phyloP scores from a whole-genome alignment of 2,888 invertebrate genomes.

The Euplagia quadripunctaria region DNA sequence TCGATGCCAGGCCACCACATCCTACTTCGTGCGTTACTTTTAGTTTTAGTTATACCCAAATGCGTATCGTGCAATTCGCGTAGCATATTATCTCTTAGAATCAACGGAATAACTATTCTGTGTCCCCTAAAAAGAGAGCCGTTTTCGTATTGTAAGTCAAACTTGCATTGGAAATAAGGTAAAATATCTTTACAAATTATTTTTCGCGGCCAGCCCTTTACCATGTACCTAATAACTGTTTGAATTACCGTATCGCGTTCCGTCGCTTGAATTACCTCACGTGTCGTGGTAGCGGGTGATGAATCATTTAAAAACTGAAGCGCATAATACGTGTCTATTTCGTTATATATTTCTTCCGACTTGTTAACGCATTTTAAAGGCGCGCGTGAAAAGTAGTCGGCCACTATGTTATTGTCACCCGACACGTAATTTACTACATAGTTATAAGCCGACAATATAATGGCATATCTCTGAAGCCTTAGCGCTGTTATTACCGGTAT shows the following conservation, averaged over 20 bases:
- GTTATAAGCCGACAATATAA: conserved; percentile 2
- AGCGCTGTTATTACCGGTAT: background rate
- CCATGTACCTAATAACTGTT: background rate
- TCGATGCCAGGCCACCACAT: conserved; percentile 18
- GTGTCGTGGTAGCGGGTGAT: background rate
- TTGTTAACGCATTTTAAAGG: background rate
- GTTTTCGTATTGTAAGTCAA: background rate
- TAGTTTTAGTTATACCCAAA: conserved; percentile 19
- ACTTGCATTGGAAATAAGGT: conserved; percentile 22
- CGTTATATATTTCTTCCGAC: background rate
- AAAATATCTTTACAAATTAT: background rate
- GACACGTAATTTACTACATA: background rate
- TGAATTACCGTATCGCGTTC: no score
- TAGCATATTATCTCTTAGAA: background rate
- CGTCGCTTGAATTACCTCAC: background rate
- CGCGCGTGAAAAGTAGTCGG: conserved; percentile 20
- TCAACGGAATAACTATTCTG: conserved; percentile 15
- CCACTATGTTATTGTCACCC: conserved; percentile 10
- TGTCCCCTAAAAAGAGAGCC: conserved; percentile 20
- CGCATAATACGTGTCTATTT: background rate
- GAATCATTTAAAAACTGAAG: background rate
- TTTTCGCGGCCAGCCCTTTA: conserved; percentile 8
- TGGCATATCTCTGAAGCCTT: background rate
- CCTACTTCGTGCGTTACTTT: conserved; percentile 17
- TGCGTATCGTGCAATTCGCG: background rate